Conservation (phyloP, 2,888 invertebrate species). For the Seira ritae region DNA sequence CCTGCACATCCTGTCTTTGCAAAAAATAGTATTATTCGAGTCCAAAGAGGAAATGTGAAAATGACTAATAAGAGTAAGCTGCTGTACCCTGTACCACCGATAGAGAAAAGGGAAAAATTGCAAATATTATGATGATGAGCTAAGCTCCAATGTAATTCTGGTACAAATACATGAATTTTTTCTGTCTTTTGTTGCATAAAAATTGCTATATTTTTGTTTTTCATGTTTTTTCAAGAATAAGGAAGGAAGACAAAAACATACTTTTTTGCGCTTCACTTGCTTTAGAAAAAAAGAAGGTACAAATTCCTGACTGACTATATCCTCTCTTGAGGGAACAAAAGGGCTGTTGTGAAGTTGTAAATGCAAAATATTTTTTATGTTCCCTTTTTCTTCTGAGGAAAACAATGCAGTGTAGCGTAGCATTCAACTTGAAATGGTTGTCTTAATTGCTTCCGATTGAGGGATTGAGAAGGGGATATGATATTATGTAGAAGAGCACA, state of each 20-base stretch:
- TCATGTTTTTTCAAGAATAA: background rate
- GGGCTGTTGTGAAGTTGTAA: no score
- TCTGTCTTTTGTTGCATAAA: slow-evolving; percentile 3
- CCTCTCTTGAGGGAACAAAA: slow-evolving; percentile 1
- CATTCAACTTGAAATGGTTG: slow-evolving; percentile 9
- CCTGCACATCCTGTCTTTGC: slow-evolving; percentile 21
- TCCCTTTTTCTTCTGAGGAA: background rate
- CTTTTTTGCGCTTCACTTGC: slow-evolving; percentile 10
- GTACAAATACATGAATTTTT: background rate
- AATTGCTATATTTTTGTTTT: background rate
- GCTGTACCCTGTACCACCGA: no score
- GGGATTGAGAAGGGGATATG: background rate
- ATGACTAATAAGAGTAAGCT: background rate
- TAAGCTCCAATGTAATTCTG: no score
- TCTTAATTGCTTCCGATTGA: slow-evolving; percentile 16
- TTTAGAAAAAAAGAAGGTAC: background rate
- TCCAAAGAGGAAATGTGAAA: slow-evolving; percentile 9
- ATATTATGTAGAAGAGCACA: background rate
- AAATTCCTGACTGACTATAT: no score
- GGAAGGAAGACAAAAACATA: slow-evolving; percentile 8
- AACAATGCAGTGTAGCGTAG: background rate
- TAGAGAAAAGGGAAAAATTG: no score
- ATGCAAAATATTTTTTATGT: no score
- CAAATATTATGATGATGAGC: slow-evolving; percentile 2
- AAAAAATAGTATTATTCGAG: background rate